Percentiles rank a stretch among this genome's conserved stretches.
Conservation (phyloP, 2,888 invertebrate species). For the Apantesis nais region DNA sequence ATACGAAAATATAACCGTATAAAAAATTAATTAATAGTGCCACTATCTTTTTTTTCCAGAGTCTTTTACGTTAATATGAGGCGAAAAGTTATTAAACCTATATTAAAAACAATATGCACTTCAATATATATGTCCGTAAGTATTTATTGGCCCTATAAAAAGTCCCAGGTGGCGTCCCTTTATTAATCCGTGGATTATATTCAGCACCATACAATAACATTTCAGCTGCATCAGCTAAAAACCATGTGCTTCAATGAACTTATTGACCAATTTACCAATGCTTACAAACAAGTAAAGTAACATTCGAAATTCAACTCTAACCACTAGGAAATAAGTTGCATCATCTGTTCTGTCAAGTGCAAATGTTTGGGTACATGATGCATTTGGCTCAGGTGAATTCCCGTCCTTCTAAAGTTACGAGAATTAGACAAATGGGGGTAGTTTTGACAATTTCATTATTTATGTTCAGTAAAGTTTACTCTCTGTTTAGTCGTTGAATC, state of each 20-base stretch:
- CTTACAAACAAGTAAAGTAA: slow-evolving; percentile 1
- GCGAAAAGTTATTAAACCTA: background rate
- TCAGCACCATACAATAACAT: slow-evolving; percentile 32
- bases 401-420: slow-evolving; percentile 52
- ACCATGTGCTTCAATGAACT: slow-evolving; percentile 30
- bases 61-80: background rate
- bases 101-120: background rate
- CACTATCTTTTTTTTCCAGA: no score
- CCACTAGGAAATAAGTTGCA: background rate
- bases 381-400: slow-evolving; percentile 71
- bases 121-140: background rate
- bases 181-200: slow-evolving; percentile 30
- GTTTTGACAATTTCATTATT: slow-evolving; percentile 66
- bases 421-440: slow-evolving; percentile 57
- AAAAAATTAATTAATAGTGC: background rate
- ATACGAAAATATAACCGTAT: no score
- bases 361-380: slow-evolving; percentile 32
- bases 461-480: slow-evolving; percentile 37
- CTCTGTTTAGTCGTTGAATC: slow-evolving; percentile 6
- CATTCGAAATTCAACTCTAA: background rate
- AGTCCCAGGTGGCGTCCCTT: slow-evolving; percentile 36
- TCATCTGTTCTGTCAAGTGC: background rate
- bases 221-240: slow-evolving; percentile 38
- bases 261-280: slow-evolving; percentile 22
- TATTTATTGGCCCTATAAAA: slow-evolving; percentile 10